Base-by-base conservation (phyloP, 2,888 invertebrate species). In the Leptopterna dolabrata region DNA sequence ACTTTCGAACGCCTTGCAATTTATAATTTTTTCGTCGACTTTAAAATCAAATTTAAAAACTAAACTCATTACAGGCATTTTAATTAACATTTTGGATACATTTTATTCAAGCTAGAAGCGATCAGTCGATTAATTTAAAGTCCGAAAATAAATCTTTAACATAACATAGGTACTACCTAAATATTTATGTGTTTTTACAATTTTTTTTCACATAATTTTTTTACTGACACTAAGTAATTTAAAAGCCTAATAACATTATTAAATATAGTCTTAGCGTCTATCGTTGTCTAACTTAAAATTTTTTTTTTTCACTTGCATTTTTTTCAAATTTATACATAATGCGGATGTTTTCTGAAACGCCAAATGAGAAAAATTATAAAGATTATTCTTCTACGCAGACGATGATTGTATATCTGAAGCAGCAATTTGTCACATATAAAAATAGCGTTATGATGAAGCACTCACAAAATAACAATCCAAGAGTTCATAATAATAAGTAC, bases 381-480 rank as follows among this genome's bases (percentile, higher is more conserved):
- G 9, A 19, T 63, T 19, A 6, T 9, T 24, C 13, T 63, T 63
- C 2, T 24, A 63, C 27, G 24, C 63, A 3, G 24, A 73, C 2
- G 11, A 55, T 2, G 36, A 81, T 41, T 41, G 6, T 36, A 45
- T 19, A 27, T 36, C 27, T 41, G 70, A 70, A 83, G 83, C 70
- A 45, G 73, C 27, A 76, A 73, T 73, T 45, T 47, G 2, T 1
- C 45, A 47, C 55, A 81, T 85, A 85, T 45, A 85, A 85, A 85
- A 85, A 85, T 85, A 85, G 85, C 85, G 85, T 73, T 73, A 73
- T 85, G 45, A 47, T 47, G 30, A 73, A 85, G 85, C 85, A 85
- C 73, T 47, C 85, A 73, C 70, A 27, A 29, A 85, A 85, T 73
- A 13, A 73, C 7, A 16, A 16, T 36, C 14, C 36, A 1, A 73